A percentile compares a stretch with the other conserved stretches of the same genome.
These are phyloP conservation scores for Xylota segnis DNA, from an alignment of 2,888 invertebrate genomes.

Conservation along the genomic window DNA sequence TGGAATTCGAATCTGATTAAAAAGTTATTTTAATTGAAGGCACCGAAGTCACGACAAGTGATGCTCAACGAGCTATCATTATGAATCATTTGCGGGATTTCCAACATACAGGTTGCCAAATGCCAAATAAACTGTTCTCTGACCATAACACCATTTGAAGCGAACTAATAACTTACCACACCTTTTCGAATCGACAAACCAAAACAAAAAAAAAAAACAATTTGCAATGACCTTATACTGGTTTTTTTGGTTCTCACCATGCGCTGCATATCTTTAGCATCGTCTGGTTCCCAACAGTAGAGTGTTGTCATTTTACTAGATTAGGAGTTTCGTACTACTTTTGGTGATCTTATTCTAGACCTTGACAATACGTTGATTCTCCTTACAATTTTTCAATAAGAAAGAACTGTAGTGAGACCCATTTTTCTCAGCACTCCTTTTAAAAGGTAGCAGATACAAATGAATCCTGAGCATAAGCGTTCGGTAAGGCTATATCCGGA, in stretches of 20 bases:
- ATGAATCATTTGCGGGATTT: conserved; percentile 8
- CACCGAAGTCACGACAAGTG: conserved; percentile 4
- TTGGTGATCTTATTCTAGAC: too few species aligned
- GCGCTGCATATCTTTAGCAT: conserved; percentile 1
- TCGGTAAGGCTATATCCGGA: too few species aligned
- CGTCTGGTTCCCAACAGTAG: background rate
- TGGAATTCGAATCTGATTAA: background rate
- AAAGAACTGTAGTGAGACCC: too few species aligned
- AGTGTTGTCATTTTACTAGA: background rate
- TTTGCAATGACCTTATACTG: background rate
- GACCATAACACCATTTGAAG: conserved; percentile 18
- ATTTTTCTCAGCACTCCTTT: too few species aligned
- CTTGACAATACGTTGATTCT: too few species aligned
- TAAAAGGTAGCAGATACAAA: too few species aligned
- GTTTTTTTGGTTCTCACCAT: conserved; percentile 1
- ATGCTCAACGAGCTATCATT: background rate
- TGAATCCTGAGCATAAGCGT: too few species aligned
- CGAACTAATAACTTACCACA: conserved; percentile 4
- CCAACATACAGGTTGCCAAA: background rate
- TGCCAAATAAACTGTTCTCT: conserved; percentile 42
- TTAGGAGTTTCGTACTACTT: background rate
- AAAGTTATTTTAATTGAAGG: background rate
- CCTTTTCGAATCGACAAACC: background rate
- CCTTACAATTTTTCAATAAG: too few species aligned
- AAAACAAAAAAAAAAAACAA: background rate